Percentiles rank a stretch among this genome's conserved stretches.
These are phyloP conservation scores for Drosophila sordidula DNA, from an alignment of 2,888 invertebrate genomes.

Conservation along the genomic window DNA sequence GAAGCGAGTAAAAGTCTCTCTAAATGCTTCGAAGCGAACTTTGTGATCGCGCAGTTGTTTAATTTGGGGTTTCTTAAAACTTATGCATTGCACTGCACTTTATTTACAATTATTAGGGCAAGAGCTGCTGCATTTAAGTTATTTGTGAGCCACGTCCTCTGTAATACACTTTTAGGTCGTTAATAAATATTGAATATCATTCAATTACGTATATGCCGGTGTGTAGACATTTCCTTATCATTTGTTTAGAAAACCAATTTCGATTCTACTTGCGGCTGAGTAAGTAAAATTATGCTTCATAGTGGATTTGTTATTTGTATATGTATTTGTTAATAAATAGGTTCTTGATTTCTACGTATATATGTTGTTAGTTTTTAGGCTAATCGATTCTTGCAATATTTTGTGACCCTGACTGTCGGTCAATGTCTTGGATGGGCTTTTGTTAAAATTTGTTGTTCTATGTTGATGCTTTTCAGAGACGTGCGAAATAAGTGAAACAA, in stretches of 20 bases:
- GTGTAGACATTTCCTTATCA: constrained; percentile 35
- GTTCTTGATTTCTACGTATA: constrained; percentile 64
- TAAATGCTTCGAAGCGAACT: constrained; percentile 18
- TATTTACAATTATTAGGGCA: constrained; percentile 49
- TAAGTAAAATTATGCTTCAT: constrained; percentile 46
- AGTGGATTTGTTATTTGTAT: constrained; percentile 34
- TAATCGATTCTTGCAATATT: constrained; percentile 52
- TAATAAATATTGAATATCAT: constrained; percentile 72
- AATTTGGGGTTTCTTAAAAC: constrained; percentile 35
- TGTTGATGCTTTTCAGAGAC: constrained; percentile 15
- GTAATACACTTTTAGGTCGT: constrained; percentile 44
- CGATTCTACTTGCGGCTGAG: constrained; percentile 30
- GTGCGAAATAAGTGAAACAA: constrained; percentile 52
- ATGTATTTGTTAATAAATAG: constrained; percentile 62
- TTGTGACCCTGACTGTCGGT: constrained; percentile 49
- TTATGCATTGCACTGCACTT: constrained; percentile 49
- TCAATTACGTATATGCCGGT: constrained; percentile 78
- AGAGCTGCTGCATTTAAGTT: constrained; percentile 18
- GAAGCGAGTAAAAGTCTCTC: constrained; percentile 26
- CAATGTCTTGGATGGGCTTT: constrained; percentile 76
- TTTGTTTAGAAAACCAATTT: constrained; percentile 22
- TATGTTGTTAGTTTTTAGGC: constrained; percentile 54
- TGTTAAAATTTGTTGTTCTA: constrained; percentile 57
- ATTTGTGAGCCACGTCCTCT: constrained; percentile 20
- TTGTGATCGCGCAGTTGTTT: constrained; percentile 32